Evolutionary conservation across 2,888 invertebrate species (phyloP), one percentile per base, ranked within the genome.

Genomic region (Gymnocheta viridis): DNA sequence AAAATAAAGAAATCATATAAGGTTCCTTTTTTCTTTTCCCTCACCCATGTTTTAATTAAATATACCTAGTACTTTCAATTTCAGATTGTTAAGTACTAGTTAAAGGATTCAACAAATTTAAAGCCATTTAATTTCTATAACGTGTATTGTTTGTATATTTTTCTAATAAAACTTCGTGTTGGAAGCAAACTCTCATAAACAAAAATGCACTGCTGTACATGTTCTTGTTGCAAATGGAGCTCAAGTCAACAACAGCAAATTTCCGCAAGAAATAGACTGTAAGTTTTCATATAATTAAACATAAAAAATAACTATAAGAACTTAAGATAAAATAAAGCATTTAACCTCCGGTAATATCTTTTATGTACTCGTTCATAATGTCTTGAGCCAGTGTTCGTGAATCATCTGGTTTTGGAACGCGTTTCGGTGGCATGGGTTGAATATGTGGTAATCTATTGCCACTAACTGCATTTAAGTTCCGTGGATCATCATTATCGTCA

Each of bases 381-480:
- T 72, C 70, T 10, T 6, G 19, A 1, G n/a, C 62, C 41, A 64
- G 14, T 19, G 54, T 10, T 29, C 44, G 35, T 14, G 22, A 7
- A 19, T 47, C 9, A 10, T 10, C 10, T n/a, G 24, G 29, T 24
- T 12, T 19, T 38, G 24, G 27, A 38, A 60, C 70, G n/a, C 77
- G 66, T 24, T 77, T 84, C 1, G 77, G 81, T 22, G 69, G 70
- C 22, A 73, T 9, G 0, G 84, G 84, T 38, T 84, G 84, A 10
- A 81, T 38, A 19, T 84, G 12, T n/a, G 84, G 81, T n/a, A 81
- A 44, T 27, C 62, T 73, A 19, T 56, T 81, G 4, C 73, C 76
- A 27, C 70, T 79, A 32, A 54, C 47, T 4, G 51, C 66, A 78
- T 78, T 73, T 35, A 81, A 56, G 32, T 77, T 81, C 1, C 60